Conservation (phyloP, 2,797 vertebrate species). For the Neosalanx taihuensis region DNA sequence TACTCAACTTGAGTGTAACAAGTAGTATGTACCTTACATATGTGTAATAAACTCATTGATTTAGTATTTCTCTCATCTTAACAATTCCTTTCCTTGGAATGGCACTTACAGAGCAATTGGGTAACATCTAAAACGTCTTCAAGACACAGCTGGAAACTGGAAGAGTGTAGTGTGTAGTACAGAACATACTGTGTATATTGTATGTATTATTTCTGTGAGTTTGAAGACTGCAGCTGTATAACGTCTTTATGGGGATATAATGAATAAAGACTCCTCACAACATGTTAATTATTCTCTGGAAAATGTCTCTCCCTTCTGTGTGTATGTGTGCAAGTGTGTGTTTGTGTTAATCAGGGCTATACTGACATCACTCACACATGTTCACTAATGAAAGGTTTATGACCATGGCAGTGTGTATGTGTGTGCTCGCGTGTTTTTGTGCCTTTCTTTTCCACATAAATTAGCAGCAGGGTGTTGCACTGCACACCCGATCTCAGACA, state of each 20-base stretch:
- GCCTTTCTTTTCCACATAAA: slow-evolving; percentile 24
- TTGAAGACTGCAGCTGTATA: slow-evolving; percentile 21
- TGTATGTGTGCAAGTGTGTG: neutral
- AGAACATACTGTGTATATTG: neutral
- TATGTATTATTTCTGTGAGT: slow-evolving; percentile 22
- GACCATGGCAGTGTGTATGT: slow-evolving; percentile 4
- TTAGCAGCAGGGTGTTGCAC: slow-evolving; percentile 19
- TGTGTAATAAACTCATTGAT: no score
- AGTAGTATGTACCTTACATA: no score
- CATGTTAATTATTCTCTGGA: slow-evolving; percentile 37
- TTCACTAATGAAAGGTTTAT: slow-evolving; percentile 35
- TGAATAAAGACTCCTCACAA: slow-evolving; percentile 49
- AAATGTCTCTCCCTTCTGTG: slow-evolving; percentile 53
- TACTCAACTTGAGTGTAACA: no score
- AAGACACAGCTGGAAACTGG: no score
- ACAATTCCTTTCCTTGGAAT: no score
- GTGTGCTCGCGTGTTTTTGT: neutral
- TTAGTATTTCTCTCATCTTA: no score
- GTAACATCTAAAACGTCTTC: no score
- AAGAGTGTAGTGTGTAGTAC: no score
- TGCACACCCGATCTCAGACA: neutral
- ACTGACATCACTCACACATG: slow-evolving; percentile 36
- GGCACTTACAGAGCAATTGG: no score
- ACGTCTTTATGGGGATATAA: slow-evolving; percentile 33
- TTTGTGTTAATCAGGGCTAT: slow-evolving; percentile 24